These are phyloP conservation scores for Andrena marginata DNA, from an alignment of 2,888 invertebrate species.

Conservation along the genomic window DNA sequence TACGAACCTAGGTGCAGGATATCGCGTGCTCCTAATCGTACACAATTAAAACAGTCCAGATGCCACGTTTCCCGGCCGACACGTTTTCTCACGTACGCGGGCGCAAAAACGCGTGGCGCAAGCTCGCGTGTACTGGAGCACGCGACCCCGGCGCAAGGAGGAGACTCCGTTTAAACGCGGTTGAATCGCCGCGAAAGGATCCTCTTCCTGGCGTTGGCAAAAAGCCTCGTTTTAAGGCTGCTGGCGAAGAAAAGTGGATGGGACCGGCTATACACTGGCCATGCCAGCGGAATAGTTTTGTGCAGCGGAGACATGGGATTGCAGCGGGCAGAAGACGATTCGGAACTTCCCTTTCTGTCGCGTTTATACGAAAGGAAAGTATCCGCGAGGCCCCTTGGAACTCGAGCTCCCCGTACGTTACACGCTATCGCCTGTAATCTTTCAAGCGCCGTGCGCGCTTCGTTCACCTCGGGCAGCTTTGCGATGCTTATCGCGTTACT, in stretches of 20 bases:
- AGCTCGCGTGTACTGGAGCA: constrained; percentile 10
- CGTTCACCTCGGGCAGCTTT: neutral
- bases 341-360: constrained; percentile 58
- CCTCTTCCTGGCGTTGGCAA: constrained; percentile 58
- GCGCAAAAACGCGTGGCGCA: constrained; percentile 21
- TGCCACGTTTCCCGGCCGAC: neutral
- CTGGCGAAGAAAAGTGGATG: constrained; percentile 50
- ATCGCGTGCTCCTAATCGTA: constrained; percentile 1
- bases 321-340: constrained; percentile 60
- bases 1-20: neutral
- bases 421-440: neutral
- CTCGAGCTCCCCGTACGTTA: neutral
- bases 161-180: constrained; percentile 28
- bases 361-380: constrained; percentile 26
- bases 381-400: neutral
- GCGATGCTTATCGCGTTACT: neutral
- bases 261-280: constrained; percentile 46
- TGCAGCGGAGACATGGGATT: constrained; percentile 52
- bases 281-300: constrained; percentile 64
- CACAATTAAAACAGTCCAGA: constrained; percentile 11
- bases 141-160: neutral
- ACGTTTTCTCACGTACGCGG: neutral
- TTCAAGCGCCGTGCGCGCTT: neutral
- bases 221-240: constrained; percentile 56
- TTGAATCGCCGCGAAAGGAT: constrained; percentile 43